A percentile compares a stretch with the other conserved stretches of the same genome.
Evolutionary conservation across 1,140 invertebrate species (phyloP).

Genomic region (Chymomyza costata): DNA sequence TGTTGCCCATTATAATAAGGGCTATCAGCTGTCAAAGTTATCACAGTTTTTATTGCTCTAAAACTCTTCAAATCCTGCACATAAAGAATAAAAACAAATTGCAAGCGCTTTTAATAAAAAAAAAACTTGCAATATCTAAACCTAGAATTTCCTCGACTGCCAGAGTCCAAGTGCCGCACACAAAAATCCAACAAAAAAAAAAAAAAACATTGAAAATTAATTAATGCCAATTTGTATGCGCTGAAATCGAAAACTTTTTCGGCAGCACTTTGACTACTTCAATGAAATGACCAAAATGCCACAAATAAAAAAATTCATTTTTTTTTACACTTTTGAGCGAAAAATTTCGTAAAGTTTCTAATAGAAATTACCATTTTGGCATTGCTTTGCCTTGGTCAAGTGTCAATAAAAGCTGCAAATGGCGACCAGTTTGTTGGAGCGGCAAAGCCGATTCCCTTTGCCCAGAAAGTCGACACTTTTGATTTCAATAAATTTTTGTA

Average conservation of each 20-base stretch:
- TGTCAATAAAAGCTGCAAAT: slow-evolving; percentile 55
- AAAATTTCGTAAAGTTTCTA: slow-evolving; percentile 60
- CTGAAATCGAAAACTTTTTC: slow-evolving; percentile 67
- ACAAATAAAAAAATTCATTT: slow-evolving; percentile 25
- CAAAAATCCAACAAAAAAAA: slow-evolving; percentile 3
- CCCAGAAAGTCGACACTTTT: slow-evolving; percentile 52
- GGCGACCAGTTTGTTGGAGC: slow-evolving; percentile 5
- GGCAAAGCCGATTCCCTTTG: slow-evolving; percentile 41
- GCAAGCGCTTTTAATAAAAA: slow-evolving; percentile 10
- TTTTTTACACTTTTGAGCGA: slow-evolving; percentile 55
- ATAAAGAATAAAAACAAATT: slow-evolving; percentile 38
- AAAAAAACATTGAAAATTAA: slow-evolving; percentile 62
- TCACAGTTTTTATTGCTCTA: too few relatives aligned
- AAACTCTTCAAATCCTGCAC: too few relatives aligned
- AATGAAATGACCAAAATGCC: slow-evolving; percentile 46
- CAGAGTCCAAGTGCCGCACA: slow-evolving; percentile 13
- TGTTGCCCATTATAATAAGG: too few relatives aligned
- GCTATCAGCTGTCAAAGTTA: too few relatives aligned
- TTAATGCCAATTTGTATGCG: slow-evolving; percentile 70
- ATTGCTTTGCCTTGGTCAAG: slow-evolving; percentile 62
- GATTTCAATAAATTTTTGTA: slow-evolving; percentile 70
- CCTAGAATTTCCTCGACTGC: too few relatives aligned
- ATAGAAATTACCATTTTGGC: slow-evolving; percentile 71
- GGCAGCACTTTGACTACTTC: slow-evolving; percentile 53
- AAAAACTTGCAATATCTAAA: slow-evolving; percentile 16